These are phyloP conservation scores for Amazona finschi DNA, from an alignment of 2,797 vertebrate species.

Conservation along the genomic window DNA sequence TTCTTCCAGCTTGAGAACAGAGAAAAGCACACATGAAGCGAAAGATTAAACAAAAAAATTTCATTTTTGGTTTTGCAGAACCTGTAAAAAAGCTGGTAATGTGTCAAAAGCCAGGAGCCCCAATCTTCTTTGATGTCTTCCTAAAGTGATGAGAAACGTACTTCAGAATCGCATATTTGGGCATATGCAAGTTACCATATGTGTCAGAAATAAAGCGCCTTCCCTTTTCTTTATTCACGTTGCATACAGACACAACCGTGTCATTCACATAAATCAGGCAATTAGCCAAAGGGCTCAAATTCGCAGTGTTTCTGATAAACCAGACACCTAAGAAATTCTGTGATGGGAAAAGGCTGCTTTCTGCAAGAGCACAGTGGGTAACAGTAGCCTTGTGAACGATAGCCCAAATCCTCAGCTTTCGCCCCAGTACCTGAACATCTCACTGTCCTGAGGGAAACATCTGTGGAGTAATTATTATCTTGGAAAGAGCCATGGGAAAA, in stretches of 20 bases:
- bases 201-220: background rate
- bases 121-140: background rate
- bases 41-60: background rate
- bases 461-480: conserved; percentile 68
- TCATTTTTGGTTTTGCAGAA: background rate
- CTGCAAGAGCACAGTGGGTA: conserved; percentile 44
- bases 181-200: background rate
- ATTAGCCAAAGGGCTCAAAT: conserved; percentile 43
- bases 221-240: background rate
- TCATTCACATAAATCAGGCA: conserved; percentile 48
- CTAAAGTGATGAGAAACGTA: background rate
- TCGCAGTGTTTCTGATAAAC: conserved; percentile 47
- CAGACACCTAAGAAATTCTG: conserved; percentile 41
- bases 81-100: background rate
- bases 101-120: background rate
- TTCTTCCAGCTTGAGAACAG: background rate
- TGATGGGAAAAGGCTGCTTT: conserved; percentile 61
- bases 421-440: conserved; percentile 7
- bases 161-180: background rate
- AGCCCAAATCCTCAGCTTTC: conserved; percentile 56
- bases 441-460: conserved; percentile 70
- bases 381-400: conserved; percentile 53
- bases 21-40: background rate
- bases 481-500: conserved; percentile 79
- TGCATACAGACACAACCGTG: conserved; percentile 17